Conservation (phyloP, 2,113 vertebrate species). For the Tretioscincus oriximinensis region DNA sequence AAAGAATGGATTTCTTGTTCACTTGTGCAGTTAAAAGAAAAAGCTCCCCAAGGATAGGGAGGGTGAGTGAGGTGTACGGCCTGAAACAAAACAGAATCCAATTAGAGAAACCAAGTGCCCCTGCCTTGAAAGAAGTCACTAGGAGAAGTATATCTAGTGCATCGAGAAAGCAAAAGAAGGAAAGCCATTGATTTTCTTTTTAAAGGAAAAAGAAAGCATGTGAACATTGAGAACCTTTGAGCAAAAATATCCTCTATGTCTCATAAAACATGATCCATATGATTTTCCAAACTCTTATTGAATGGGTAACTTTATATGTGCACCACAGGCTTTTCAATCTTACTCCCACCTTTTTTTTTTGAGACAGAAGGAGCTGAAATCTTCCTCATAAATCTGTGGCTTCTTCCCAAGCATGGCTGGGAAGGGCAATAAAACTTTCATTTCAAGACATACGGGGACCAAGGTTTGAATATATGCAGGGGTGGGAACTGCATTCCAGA, state of each 20-base stretch:
- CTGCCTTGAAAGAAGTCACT: background rate
- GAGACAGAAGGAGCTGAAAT: no score
- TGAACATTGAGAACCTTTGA: constrained; percentile 47
- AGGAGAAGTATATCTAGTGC: background rate
- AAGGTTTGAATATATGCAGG: no score
- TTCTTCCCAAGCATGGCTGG: background rate
- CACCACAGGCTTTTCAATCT: constrained; percentile 19
- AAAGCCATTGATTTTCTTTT: constrained; percentile 41
- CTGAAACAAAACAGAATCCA: background rate
- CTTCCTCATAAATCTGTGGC: background rate
- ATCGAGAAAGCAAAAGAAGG: constrained; percentile 4
- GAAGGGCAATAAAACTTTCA: background rate
- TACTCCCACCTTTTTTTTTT: constrained; percentile 1
- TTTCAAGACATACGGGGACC: background rate
- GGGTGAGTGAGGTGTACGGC: background rate
- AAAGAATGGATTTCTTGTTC: background rate
- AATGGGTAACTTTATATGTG: constrained; percentile 54
- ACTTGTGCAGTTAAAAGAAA: background rate
- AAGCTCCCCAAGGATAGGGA: background rate
- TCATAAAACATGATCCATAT: constrained; percentile 55
- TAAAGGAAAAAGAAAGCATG: constrained; percentile 54
- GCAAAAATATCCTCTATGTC: constrained; percentile 60
- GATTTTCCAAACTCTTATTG: constrained; percentile 43
- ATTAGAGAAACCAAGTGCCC: background rate
- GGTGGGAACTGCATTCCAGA: no score